Base-by-base conservation (phyloP, 2,888 invertebrate genomes). In the Euphydryas editha region DNA sequence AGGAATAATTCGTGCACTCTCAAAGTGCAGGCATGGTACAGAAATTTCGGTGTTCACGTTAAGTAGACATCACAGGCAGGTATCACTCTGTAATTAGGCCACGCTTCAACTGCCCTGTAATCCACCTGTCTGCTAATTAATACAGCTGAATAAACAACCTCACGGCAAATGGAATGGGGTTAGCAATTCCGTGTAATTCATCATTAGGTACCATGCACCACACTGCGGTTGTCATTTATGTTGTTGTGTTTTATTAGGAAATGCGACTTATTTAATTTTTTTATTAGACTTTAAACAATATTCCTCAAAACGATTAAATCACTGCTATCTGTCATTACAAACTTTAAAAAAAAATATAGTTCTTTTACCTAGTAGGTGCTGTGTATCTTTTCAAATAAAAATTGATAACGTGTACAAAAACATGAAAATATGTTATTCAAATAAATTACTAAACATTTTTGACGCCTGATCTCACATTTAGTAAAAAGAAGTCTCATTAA, bases 91-190 rank as follows among this genome's bases (percentile, higher is more conserved):
- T 65, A 68, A 68, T 68, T 68, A 68, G 65, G 59, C 47, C 59
- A 65, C 62, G 62, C 59, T 65, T 62, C 59, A 65, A 64, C 57
- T 65, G 72, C 75, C 69, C 75, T 74, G 75, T 76, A 77, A 75
- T 73, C 73, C 75, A 78, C 74, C 77, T 76, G 76, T 73, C 74
- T 76, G 69, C 69, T 77, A 78, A 77, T 78, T 75, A 75, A 74
- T 73, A 77, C 75, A 76, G 70, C 72, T 75, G 73, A 75, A 76
- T 76, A 78, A 76, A 75, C 75, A 73, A 73, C 62, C 69, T 59
- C 46, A 59, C 65, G 56, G 60, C 67, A 71, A 69, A 57, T 67
- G 65, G 58, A 68, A 59, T 66, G 51, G 65, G 65, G 62, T 64
- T 59, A 64, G 72, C 72, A 71, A 71, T 74, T 67, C 68, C 66